Percentiles rank a stretch among this genome's conserved stretches.
phyloP scores from a whole-genome alignment of 2,113 vertebrate genomes.

The Chiloscyllium plagiosum region DNA sequence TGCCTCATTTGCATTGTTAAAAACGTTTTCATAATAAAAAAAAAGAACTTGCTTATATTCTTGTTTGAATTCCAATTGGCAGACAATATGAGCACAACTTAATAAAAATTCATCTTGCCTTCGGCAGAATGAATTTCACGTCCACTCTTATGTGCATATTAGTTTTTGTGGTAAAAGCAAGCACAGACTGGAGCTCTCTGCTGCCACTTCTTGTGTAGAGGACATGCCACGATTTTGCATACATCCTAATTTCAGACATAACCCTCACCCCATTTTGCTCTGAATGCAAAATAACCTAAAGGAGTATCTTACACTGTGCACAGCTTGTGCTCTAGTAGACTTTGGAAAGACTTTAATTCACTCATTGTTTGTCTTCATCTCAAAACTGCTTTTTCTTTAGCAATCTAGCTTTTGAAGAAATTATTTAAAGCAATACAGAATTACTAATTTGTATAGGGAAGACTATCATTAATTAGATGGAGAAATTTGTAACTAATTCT shows the following conservation, averaged over 20 bases:
- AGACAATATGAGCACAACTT: not conserved
- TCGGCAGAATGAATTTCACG: not conserved
- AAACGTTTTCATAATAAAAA: not conserved
- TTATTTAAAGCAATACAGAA: not conserved
- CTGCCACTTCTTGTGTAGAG: not conserved
- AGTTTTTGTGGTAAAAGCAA: not conserved
- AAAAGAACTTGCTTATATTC: not conserved
- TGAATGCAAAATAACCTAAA: not conserved
- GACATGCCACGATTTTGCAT: not conserved
- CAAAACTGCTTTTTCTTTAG: not conserved
- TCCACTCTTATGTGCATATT: not conserved
- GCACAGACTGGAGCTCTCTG: not conserved
- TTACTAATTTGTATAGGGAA: not conserved
- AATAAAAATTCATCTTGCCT: conserved; percentile 22
- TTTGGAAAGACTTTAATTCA: not conserved
- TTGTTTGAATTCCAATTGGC: not conserved
- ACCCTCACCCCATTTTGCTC: not conserved
- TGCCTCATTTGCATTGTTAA: not conserved
- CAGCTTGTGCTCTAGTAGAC: not conserved
- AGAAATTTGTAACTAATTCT: not conserved
- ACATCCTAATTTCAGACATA: not conserved
- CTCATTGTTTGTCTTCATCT: not conserved
- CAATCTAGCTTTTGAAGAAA: not conserved
- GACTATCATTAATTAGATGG: not conserved
- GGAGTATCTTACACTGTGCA: not conserved